These are phyloP conservation scores for Aulostomus chinensis DNA, from an alignment of 2,797 vertebrate species.

Conservation along the genomic window DNA sequence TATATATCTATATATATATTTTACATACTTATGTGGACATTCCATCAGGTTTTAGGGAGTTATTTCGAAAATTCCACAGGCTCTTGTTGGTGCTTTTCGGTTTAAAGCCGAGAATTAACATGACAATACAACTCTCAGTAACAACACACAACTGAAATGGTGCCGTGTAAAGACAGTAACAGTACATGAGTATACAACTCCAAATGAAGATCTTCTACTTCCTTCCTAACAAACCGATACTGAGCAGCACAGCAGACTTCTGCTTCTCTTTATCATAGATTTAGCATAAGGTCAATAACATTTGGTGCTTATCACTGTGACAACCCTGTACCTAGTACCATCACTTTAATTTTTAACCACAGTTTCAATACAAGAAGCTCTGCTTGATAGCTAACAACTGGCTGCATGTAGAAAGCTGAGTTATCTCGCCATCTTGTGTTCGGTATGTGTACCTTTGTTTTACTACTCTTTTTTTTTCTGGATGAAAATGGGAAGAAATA, in stretches of 20 bases:
- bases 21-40: no score
- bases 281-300: not conserved
- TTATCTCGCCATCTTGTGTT: slow-evolving; percentile 45
- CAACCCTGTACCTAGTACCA: slow-evolving; percentile 30
- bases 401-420: not conserved
- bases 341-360: slow-evolving; percentile 47
- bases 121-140: no score
- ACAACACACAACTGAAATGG: no score
- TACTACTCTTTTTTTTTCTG: no score
- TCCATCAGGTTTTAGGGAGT: no score
- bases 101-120: no score
- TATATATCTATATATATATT: no score
- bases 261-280: slow-evolving; percentile 2
- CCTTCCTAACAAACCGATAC: not conserved
- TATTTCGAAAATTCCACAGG: no score
- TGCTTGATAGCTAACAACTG: not conserved
- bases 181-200: no score
- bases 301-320: slow-evolving; percentile 53
- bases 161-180: no score
- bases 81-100: no score
- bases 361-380: not conserved
- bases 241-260: not conserved
- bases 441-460: not conserved
- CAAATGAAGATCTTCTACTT: not conserved
- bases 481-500: no score